Evolutionary conservation across 1,140 invertebrate genomes (phyloP).

Genomic region (Apis mellifera): Amel_HAv3.1 CM009936.2:9331501-9332000

Average conservation of each 20-base stretch:
- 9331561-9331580: background rate
- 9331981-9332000: conserved; percentile 68
- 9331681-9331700: background rate
- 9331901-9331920: conserved; percentile 36
- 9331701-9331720: background rate
- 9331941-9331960: conserved; percentile 59
- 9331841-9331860: too few species aligned
- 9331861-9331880: conserved; percentile 30
- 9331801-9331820: background rate
- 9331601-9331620: background rate
- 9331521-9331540: background rate
- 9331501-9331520: background rate
- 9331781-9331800: conserved; percentile 33
- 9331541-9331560: background rate
- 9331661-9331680: too few species aligned
- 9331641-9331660: background rate
- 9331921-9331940: conserved; percentile 57
- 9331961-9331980: conserved; percentile 63
- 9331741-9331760: background rate
- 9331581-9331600: background rate
- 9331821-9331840: background rate
- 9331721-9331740: background rate
- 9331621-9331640: background rate
- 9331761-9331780: background rate
- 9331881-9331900: conserved; percentile 64